A percentile compares a stretch with the other conserved stretches of the same genome.
Conservation (phyloP, 2,113 vertebrate genomes). For the Alouatta palliata region DNA sequence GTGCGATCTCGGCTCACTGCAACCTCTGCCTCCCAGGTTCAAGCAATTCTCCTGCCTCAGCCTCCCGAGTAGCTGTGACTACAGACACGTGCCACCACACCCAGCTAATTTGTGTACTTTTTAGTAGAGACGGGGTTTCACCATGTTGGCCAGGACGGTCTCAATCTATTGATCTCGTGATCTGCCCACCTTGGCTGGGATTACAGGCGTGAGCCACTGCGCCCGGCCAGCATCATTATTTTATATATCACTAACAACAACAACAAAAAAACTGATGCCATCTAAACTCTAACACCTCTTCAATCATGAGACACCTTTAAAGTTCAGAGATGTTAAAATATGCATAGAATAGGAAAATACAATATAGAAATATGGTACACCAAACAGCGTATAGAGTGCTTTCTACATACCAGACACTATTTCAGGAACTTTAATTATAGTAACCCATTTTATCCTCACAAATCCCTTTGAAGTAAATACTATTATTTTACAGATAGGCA, state of each 20-base stretch:
- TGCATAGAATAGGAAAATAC: neutral
- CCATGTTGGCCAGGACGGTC: too few relatives aligned
- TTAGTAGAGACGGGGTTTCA: too few relatives aligned
- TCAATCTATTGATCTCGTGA: too few relatives aligned
- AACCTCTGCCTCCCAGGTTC: too few relatives aligned
- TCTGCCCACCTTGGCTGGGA: too few relatives aligned
- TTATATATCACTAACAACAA: neutral
- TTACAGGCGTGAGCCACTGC: too few relatives aligned
- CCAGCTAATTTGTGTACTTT: too few relatives aligned
- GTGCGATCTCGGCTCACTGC: too few relatives aligned
- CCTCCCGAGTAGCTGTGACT: too few relatives aligned
- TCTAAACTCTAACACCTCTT: neutral
- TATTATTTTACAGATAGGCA: conserved; percentile 12
- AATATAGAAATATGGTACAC: neutral
- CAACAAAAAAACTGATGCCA: neutral
- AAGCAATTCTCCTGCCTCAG: too few relatives aligned
- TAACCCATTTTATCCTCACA: neutral
- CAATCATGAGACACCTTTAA: neutral
- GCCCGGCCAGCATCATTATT: neutral
- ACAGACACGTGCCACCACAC: too few relatives aligned
- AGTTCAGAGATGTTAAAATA: conserved; percentile 42
- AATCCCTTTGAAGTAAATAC: neutral
- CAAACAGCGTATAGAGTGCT: neutral
- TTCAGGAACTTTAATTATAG: neutral
- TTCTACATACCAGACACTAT: neutral